phyloP scores from a whole-genome alignment of 2,888 invertebrate species.

The Drosophila parthenogenetica region DNA sequence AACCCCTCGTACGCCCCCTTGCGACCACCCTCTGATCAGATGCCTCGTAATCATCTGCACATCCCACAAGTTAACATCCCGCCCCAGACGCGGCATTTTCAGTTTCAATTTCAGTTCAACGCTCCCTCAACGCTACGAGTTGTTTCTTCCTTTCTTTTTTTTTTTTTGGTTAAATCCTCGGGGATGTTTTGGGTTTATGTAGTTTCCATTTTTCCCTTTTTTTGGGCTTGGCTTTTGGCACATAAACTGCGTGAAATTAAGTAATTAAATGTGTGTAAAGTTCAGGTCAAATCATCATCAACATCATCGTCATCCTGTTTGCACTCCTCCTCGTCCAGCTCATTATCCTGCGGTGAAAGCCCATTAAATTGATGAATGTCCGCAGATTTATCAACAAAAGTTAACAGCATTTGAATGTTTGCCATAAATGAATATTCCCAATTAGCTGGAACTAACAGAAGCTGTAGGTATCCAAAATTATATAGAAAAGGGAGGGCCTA shows the following conservation, averaged over 20 bases:
- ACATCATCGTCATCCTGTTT: slow-evolving; percentile 1
- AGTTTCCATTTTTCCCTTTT: slow-evolving; percentile 3
- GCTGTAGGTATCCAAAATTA: background rate
- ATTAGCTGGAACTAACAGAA: background rate
- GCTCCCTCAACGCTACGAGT: slow-evolving; percentile 2
- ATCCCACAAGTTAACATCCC: slow-evolving; percentile 34
- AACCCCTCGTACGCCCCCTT: slow-evolving; percentile 9
- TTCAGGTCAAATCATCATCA: slow-evolving; percentile 54
- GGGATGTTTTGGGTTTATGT: slow-evolving; percentile 29
- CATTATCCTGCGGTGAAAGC: slow-evolving; percentile 32
- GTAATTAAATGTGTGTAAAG: slow-evolving; percentile 79
- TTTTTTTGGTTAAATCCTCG: slow-evolving; percentile 40
- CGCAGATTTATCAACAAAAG: slow-evolving; percentile 54
- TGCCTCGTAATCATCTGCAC: slow-evolving; percentile 26
- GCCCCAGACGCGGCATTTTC: slow-evolving; percentile 24
- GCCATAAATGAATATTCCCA: background rate
- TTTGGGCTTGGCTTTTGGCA: slow-evolving; percentile 64
- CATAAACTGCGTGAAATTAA: slow-evolving; percentile 83
- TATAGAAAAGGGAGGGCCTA: too few relatives aligned
- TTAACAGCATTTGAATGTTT: background rate
- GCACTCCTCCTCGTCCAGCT: background rate
- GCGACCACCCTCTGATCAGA: background rate
- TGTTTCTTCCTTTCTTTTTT: background rate
- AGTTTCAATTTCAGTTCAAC: slow-evolving; percentile 21
- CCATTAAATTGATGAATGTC: slow-evolving; percentile 56